A percentile compares a stretch with the other conserved stretches of the same genome.
Evolutionary conservation across 2,888 invertebrate species (phyloP).

Genomic region (Papilio gigon): DNA sequence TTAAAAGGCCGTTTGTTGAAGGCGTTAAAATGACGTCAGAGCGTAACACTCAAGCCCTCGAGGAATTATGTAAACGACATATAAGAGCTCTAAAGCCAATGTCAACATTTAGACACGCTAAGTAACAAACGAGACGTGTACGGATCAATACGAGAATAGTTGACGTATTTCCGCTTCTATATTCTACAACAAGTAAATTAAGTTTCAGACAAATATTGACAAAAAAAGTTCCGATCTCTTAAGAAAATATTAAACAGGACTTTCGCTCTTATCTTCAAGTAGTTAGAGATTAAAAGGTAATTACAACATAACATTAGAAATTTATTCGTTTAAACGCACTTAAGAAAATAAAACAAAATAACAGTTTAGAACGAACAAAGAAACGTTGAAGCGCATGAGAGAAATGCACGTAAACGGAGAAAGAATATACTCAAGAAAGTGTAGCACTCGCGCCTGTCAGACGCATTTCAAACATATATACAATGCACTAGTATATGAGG

Average conservation of each 20-base stretch:
- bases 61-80: slow-evolving; percentile 41
- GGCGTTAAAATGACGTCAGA: slow-evolving; percentile 36
- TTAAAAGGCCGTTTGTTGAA: slow-evolving; percentile 26
- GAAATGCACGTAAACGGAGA: slow-evolving; percentile 33
- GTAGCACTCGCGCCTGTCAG: slow-evolving; percentile 38
- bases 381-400: slow-evolving; percentile 40
- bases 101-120: slow-evolving; percentile 38
- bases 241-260: not conserved
- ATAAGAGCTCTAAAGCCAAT: slow-evolving; percentile 40
- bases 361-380: slow-evolving; percentile 33
- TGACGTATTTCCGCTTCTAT: not conserved
- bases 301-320: not conserved
- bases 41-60: slow-evolving; percentile 33
- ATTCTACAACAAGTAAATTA: not conserved
- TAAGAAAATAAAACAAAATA: slow-evolving; percentile 1
- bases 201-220: not conserved
- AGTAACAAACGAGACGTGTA: slow-evolving; percentile 31
- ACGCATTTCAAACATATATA: slow-evolving; percentile 37
- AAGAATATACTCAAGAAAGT: slow-evolving; percentile 38
- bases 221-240: not conserved
- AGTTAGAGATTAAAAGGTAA: too few relatives aligned
- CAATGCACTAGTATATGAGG: slow-evolving; percentile 35
- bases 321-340: not conserved
- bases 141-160: slow-evolving; percentile 19
- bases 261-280: not conserved